These are phyloP conservation scores for Centroberyx gerrardi DNA, from an alignment of 2,797 vertebrate genomes.

Conservation along the genomic window DNA sequence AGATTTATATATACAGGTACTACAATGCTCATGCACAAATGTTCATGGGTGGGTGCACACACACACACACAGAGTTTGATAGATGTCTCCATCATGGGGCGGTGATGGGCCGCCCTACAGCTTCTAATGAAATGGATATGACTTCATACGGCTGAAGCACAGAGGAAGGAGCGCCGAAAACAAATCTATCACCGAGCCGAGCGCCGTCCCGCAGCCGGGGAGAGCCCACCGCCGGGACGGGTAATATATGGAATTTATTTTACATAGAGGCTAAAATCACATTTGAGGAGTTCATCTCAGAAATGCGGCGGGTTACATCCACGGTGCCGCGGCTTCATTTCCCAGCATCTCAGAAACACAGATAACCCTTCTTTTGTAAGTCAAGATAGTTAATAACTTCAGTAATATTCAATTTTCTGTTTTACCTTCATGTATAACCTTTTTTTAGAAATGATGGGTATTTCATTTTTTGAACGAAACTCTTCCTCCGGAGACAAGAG, in stretches of 20 bases:
- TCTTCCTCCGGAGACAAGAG: too few relatives aligned
- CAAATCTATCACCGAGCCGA: conserved; percentile 20
- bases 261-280: not conserved
- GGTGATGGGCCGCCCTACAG: conserved; percentile 4
- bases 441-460: too few relatives aligned
- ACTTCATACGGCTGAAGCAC: conserved; percentile 20
- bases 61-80: conserved; percentile 26
- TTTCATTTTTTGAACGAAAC: too few relatives aligned
- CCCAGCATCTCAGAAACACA: too few relatives aligned
- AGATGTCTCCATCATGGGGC: conserved; percentile 23
- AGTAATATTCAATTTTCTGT: too few relatives aligned
- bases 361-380: too few relatives aligned
- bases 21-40: too few relatives aligned
- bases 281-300: conserved; percentile 6
- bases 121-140: conserved; percentile 30
- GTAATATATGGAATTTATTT: conserved; percentile 7
- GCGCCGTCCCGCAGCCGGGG: conserved; percentile 1
- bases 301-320: not conserved
- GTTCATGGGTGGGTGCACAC: not conserved
- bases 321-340: not conserved
- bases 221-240: not conserved
- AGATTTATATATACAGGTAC: conserved; percentile 21
- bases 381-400: too few relatives aligned
- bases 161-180: not conserved
- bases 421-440: too few relatives aligned